Percentiles rank a stretch among this genome's conserved stretches.
These are phyloP conservation scores for Byasa hedistus DNA, from an alignment of 2,888 invertebrate genomes.

Conservation along the genomic window DNA sequence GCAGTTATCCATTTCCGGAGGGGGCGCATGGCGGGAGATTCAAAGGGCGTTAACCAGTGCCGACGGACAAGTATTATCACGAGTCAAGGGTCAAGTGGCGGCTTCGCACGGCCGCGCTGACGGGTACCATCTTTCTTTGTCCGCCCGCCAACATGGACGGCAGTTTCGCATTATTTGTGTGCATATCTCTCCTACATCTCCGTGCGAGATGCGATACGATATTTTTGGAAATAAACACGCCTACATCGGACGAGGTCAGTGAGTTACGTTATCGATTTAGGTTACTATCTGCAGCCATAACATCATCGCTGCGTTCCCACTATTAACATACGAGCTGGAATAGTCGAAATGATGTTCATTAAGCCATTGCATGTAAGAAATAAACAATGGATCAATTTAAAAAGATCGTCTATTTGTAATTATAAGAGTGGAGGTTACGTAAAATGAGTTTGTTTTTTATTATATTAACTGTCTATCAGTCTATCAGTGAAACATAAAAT, in stretches of 20 bases:
- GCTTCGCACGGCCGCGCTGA: conserved; percentile 30
- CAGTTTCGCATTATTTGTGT: conserved; percentile 39
- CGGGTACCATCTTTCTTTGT: conserved; percentile 32
- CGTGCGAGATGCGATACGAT: conserved; percentile 50
- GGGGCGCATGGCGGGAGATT: not conserved
- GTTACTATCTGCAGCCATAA: too few relatives aligned
- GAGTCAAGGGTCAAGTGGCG: conserved; percentile 44
- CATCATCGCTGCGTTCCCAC: too few relatives aligned
- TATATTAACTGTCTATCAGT: too few relatives aligned
- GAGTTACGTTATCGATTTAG: not conserved
- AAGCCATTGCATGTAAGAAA: too few relatives aligned
- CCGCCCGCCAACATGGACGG: conserved; percentile 42
- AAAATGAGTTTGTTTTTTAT: too few relatives aligned
- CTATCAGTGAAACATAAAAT: too few relatives aligned
- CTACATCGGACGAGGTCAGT: conserved; percentile 61
- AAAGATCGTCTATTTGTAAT: too few relatives aligned
- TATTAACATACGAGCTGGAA: too few relatives aligned
- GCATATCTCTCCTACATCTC: conserved; percentile 35
- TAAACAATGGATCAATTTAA: too few relatives aligned
- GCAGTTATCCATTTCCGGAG: too few relatives aligned
- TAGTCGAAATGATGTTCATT: too few relatives aligned
- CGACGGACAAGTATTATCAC: conserved; percentile 29
- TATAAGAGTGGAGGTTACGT: too few relatives aligned
- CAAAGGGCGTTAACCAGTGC: conserved; percentile 41
- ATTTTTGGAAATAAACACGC: conserved; percentile 53